Percentiles rank a stretch among this genome's conserved stretches.
Evolutionary conservation across 2,113 vertebrate genomes (phyloP).

Genomic region (Pachycephala philippinensis): DNA sequence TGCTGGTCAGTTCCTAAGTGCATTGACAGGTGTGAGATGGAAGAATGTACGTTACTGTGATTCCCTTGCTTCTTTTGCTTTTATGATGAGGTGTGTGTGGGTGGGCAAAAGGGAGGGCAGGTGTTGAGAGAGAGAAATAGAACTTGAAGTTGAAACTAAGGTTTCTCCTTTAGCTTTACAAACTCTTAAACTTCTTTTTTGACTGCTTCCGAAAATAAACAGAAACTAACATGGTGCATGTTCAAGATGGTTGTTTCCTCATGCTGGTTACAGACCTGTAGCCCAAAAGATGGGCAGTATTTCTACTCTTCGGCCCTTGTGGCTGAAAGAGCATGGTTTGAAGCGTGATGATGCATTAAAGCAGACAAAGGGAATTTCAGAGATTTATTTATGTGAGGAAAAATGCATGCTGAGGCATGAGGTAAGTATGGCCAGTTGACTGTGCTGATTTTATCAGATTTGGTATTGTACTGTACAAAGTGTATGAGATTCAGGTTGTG

Average conservation of each 20-base stretch:
- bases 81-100: neutral
- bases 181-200: neutral
- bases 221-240: neutral
- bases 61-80: neutral
- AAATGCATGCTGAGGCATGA: neutral
- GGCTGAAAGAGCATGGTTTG: neutral
- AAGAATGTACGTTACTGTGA: neutral
- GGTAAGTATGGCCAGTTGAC: neutral
- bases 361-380: neutral
- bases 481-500: neutral
- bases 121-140: neutral
- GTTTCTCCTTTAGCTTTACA: neutral
- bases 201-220: neutral
- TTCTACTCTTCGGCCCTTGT: accelerated
- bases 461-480: neutral
- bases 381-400: neutral
- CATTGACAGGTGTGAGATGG: neutral
- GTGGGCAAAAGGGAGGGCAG: neutral
- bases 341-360: neutral
- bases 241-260: neutral
- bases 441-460: neutral
- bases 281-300: neutral
- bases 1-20: neutral
- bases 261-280: neutral
- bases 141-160: neutral